Conservation (phyloP, 2,113 vertebrate genomes). For the Mormyrus iriodes region DNA sequence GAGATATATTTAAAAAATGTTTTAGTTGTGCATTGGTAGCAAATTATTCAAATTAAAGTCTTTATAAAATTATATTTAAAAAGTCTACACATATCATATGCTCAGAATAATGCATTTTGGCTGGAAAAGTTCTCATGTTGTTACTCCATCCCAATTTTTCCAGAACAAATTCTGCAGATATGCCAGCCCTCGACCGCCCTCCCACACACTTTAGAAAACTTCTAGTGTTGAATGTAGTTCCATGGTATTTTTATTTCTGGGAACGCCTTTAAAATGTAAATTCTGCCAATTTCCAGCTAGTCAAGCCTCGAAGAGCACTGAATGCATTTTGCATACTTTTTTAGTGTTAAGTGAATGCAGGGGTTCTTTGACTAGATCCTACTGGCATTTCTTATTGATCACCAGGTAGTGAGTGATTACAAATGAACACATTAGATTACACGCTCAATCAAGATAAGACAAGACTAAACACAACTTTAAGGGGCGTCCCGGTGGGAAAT, state of each 20-base stretch:
- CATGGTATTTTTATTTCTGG: slow-evolving; percentile 9
- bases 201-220: neutral
- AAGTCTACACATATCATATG: neutral
- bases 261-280: slow-evolving; percentile 5
- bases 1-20: neutral
- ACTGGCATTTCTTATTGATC: neutral
- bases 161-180: neutral
- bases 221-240: neutral
- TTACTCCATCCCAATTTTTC: neutral
- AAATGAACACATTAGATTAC: neutral
- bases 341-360: neutral
- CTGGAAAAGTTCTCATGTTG: neutral
- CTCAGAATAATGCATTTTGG: neutral
- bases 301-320: neutral
- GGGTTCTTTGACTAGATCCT: neutral
- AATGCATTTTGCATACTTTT: neutral
- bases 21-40: neutral
- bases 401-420: neutral
- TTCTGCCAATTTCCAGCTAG: neutral
- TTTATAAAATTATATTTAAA: neutral
- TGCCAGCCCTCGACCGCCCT: neutral
- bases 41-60: neutral
- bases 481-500: neutral
- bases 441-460: no score
- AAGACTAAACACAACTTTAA: neutral